Conservation (phyloP, 2,888 invertebrate genomes). For the Heteropelma amictum region DNA sequence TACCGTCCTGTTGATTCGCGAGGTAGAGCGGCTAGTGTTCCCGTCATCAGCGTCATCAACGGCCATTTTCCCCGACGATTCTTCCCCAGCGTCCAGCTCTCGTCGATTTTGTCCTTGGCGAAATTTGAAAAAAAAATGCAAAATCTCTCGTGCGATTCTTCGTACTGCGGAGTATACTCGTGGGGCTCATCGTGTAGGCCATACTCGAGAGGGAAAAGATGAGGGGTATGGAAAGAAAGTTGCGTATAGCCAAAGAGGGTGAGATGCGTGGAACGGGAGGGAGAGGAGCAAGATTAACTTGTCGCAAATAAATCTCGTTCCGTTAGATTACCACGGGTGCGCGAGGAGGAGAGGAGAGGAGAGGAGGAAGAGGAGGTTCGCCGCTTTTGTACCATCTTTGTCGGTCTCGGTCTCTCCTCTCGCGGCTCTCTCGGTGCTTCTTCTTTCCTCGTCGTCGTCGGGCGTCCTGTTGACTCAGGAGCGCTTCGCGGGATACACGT, state of each 20-base stretch:
- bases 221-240: slow-evolving; percentile 7
- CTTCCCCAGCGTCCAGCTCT: too few species aligned
- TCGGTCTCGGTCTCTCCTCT: slow-evolving; percentile 12
- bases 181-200: neutral
- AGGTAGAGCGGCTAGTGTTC: slow-evolving; percentile 48
- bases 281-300: slow-evolving; percentile 58
- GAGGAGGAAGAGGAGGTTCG: too few species aligned
- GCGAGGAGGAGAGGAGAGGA: neutral
- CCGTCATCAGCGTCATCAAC: slow-evolving; percentile 57
- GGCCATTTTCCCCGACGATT: slow-evolving; percentile 45
- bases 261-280: slow-evolving; percentile 32
- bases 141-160: too few species aligned
- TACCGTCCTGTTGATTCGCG: slow-evolving; percentile 68
- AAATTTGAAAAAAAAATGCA: too few species aligned
- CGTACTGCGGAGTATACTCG: too few species aligned
- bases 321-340: slow-evolving; percentile 59
- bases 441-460: slow-evolving; percentile 35
- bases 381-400: slow-evolving; percentile 24
- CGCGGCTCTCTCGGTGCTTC: neutral
- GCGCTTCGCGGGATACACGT: slow-evolving; percentile 47
- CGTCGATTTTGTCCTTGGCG: too few species aligned
- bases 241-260: neutral
- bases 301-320: slow-evolving; percentile 65
- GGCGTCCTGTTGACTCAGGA: slow-evolving; percentile 61
- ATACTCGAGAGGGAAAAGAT: slow-evolving; percentile 12